phyloP scores from a whole-genome alignment of 2,888 invertebrate species.

The Drosophila acutilabella region DNA sequence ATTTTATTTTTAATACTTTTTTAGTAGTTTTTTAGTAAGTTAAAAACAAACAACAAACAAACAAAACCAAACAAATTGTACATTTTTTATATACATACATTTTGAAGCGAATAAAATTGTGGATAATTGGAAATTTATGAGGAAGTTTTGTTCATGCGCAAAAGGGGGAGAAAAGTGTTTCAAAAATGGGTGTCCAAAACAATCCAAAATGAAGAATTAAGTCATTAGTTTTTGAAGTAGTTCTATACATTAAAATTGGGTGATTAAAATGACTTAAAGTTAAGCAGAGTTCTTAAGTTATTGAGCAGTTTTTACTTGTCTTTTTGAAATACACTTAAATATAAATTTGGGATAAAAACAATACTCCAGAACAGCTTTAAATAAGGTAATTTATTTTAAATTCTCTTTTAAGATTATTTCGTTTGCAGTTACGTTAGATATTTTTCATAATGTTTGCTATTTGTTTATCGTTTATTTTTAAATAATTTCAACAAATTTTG shows the following conservation, averaged over 20 bases:
- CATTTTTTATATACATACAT: constrained; percentile 54
- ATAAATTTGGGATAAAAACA: not conserved
- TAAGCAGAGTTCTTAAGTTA: constrained; percentile 19
- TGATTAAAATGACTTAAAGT: not conserved
- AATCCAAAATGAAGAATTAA: not conserved
- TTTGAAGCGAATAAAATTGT: constrained; percentile 78
- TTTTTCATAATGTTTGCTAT: not conserved
- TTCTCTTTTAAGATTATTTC: constrained; percentile 13
- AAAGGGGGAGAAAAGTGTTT: no score
- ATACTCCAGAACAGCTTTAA: constrained; percentile 2
- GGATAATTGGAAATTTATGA: constrained; percentile 74
- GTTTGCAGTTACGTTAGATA: constrained; percentile 15
- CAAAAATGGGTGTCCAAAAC: not conserved
- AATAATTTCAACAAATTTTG: constrained; percentile 20
- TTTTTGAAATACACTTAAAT: not conserved
- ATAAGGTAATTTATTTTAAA: constrained; percentile 10
- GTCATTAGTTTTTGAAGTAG: not conserved
- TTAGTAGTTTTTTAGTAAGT: constrained; percentile 73
- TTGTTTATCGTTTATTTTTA: not conserved
- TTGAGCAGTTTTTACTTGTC: constrained; percentile 21
- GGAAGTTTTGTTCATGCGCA: not conserved
- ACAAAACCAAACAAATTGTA: constrained; percentile 66
- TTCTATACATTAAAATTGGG: not conserved
- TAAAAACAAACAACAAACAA: constrained; percentile 48
- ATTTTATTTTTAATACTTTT: constrained; percentile 76